Conservation (phyloP, 1,140 invertebrate genomes). For the Eciton burchellii region DNA sequence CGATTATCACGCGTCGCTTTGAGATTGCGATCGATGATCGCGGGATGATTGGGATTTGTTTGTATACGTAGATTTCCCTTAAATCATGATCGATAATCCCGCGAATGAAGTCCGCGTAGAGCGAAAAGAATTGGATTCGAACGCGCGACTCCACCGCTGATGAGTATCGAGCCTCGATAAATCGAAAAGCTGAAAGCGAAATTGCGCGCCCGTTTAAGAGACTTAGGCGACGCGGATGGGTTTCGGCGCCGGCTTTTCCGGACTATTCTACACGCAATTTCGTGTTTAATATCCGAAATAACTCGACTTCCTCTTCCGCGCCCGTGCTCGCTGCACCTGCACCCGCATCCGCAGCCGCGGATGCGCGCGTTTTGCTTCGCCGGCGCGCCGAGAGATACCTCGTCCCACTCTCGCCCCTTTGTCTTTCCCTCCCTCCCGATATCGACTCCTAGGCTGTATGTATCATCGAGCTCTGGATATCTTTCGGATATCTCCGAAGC, state of each 20-base stretch:
- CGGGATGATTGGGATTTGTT: not conserved
- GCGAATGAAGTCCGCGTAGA: slow-evolving; percentile 19
- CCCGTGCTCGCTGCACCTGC: slow-evolving; percentile 51
- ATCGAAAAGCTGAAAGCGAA: slow-evolving; percentile 59
- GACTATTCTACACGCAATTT: slow-evolving; percentile 81
- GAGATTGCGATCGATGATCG: not conserved
- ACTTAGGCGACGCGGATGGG: slow-evolving; percentile 51
- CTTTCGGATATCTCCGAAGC: not conserved
- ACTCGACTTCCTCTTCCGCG: slow-evolving; percentile 79
- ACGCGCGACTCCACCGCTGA: slow-evolving; percentile 31
- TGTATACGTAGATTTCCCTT: not conserved
- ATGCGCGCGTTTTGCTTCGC: slow-evolving; percentile 47
- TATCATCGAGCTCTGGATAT: too few relatives aligned
- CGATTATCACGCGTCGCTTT: slow-evolving; percentile 7
- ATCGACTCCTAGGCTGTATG: not conserved
- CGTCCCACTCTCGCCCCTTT: slow-evolving; percentile 12
- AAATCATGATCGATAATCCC: slow-evolving; percentile 43
- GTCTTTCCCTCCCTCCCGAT: slow-evolving; percentile 48
- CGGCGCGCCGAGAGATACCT: slow-evolving; percentile 51
- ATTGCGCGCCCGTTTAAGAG: slow-evolving; percentile 46
- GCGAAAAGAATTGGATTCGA: slow-evolving; percentile 42
- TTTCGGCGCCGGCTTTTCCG: slow-evolving; percentile 76
- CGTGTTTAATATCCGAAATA: slow-evolving; percentile 83
- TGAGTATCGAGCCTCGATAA: slow-evolving; percentile 53
- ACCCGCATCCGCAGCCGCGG: slow-evolving; percentile 14